phyloP scores from a whole-genome alignment of 1,140 invertebrate genomes.

The Conopomorpha cramerella region DNA sequence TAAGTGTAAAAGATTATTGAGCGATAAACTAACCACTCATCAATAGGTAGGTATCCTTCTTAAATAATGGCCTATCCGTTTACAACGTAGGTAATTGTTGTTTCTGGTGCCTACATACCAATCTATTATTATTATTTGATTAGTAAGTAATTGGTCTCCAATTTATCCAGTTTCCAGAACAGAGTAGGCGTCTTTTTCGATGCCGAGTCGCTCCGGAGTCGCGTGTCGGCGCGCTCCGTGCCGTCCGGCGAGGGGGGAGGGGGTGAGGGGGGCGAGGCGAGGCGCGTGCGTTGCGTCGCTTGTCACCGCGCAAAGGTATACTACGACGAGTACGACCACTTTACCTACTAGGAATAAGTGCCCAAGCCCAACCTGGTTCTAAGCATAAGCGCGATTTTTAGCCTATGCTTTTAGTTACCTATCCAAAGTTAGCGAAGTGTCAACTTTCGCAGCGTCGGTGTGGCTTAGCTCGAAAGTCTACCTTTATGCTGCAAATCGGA shows the following conservation, averaged over 20 bases:
- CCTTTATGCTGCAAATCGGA: too few species aligned
- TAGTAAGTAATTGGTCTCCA: neutral
- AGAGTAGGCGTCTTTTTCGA: slow-evolving; percentile 36
- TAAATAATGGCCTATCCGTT: neutral
- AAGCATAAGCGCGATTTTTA: too few species aligned
- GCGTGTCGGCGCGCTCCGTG: slow-evolving; percentile 9
- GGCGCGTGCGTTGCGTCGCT: slow-evolving; percentile 31
- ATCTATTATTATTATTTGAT: neutral
- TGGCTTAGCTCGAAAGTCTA: too few species aligned
- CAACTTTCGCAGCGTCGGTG: too few species aligned
- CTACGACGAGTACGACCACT: too few species aligned
- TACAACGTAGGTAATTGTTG: neutral
- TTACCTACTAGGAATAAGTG: too few species aligned
- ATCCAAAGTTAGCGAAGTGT: too few species aligned
- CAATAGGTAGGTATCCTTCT: neutral
- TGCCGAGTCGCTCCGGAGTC: slow-evolving; percentile 10
- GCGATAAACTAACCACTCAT: too few species aligned
- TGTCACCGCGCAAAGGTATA: slow-evolving; percentile 28
- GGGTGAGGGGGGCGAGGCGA: slow-evolving; percentile 10
- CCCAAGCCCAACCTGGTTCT: too few species aligned
- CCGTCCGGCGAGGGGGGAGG: slow-evolving; percentile 2
- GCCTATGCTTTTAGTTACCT: too few species aligned
- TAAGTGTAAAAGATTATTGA: too few species aligned
- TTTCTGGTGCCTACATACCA: too few species aligned
- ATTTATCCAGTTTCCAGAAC: slow-evolving; percentile 24